Percentiles rank a stretch among this genome's conserved stretches.
phyloP scores from a whole-genome alignment of 2,888 invertebrate species.

The Macaria notata region DNA sequence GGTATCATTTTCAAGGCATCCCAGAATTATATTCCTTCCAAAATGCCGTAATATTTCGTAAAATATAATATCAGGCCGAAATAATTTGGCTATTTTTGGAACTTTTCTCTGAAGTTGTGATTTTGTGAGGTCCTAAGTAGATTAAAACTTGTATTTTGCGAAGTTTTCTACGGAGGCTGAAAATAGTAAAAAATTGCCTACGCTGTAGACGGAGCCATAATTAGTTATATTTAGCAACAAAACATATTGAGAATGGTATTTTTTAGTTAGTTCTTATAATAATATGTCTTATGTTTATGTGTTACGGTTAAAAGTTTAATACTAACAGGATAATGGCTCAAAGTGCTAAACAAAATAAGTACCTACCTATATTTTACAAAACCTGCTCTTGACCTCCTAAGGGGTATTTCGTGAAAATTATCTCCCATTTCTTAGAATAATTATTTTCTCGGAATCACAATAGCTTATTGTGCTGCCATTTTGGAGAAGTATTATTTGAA shows the following conservation, averaged over 20 bases:
- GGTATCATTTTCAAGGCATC: conserved; percentile 13
- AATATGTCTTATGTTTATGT: not conserved
- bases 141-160: not conserved
- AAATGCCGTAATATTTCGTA: conserved; percentile 10
- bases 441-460: conserved; percentile 18
- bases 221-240: not conserved
- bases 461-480: conserved; percentile 25
- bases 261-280: not conserved
- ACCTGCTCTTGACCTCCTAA: not conserved
- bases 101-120: conserved; percentile 7
- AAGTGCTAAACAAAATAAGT: too few relatives aligned
- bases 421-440: conserved; percentile 1
- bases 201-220: too few relatives aligned
- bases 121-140: conserved; percentile 4
- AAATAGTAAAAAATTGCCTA: too few relatives aligned
- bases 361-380: too few relatives aligned
- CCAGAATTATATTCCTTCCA: conserved; percentile 12
- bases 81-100: conserved; percentile 11
- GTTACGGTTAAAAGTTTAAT: too few relatives aligned
- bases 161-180: too few relatives aligned
- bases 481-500: conserved; percentile 29
- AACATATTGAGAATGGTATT: not conserved
- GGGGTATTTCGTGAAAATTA: conserved; percentile 16
- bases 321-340: too few relatives aligned
- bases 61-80: conserved; percentile 7